Percentiles rank a stretch among this genome's conserved stretches.
phyloP scores from a whole-genome alignment of 2,888 invertebrate species.

The Nemoura dubitans region DNA sequence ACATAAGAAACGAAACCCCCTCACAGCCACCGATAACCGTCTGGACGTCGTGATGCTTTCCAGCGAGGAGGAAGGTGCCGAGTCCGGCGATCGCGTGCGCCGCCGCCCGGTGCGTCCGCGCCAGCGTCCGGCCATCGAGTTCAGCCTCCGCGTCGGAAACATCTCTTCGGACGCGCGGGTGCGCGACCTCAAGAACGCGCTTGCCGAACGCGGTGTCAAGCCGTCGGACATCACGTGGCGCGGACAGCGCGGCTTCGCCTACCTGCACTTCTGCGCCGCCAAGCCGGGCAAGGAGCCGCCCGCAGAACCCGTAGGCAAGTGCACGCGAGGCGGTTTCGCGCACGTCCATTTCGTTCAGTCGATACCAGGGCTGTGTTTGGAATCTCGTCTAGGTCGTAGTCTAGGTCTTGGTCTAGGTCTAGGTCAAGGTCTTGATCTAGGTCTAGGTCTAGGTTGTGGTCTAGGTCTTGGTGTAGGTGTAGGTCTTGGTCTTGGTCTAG shows the following conservation, averaged over 20 bases:
- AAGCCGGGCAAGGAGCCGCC: constrained; percentile 57
- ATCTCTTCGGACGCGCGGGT: constrained; percentile 76
- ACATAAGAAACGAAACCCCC: too few species aligned
- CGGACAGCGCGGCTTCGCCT: constrained; percentile 69
- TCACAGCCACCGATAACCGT: too few species aligned
- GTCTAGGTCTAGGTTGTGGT: too few species aligned
- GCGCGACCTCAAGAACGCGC: constrained; percentile 77
- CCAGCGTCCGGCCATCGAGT: constrained; percentile 51
- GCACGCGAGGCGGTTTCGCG: too few species aligned
- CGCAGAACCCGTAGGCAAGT: constrained; percentile 49
- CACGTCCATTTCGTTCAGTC: too few species aligned
- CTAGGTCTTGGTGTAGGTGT: too few species aligned
- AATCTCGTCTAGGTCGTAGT: too few species aligned
- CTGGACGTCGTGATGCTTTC: too few species aligned
- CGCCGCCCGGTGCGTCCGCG: constrained; percentile 62
- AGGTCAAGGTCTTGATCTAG: too few species aligned
- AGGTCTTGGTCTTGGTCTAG: too few species aligned
- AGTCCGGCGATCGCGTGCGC: constrained; percentile 56
- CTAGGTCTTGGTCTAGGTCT: too few species aligned
- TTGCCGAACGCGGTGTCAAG: constrained; percentile 77
- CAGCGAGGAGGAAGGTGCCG: constrained; percentile 25
- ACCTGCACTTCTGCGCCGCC: constrained; percentile 78
- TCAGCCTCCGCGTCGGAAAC: constrained; percentile 69
- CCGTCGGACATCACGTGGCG: constrained; percentile 79
- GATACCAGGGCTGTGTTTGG: too few species aligned